Percentiles rank a stretch among this genome's conserved stretches.
phyloP scores from a whole-genome alignment of 2,797 vertebrate species.

The Hirundo rustica region DNA sequence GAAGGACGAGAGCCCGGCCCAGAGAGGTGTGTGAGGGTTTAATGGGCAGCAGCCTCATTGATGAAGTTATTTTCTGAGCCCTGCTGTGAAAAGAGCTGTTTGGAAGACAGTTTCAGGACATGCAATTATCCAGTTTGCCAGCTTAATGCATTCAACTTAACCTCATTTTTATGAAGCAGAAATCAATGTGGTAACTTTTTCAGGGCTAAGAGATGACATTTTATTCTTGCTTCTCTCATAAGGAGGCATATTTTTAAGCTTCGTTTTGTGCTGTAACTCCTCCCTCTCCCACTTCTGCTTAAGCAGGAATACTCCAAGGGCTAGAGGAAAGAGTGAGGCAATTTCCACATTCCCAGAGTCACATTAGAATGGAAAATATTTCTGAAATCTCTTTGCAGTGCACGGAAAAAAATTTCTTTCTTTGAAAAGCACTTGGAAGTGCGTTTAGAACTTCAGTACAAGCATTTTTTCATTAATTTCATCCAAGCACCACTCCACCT shows the following conservation, averaged over 20 bases:
- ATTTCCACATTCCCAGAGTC: not conserved
- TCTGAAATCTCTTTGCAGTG: not conserved
- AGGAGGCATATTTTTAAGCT: constrained; percentile 23
- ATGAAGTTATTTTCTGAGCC: constrained; percentile 64
- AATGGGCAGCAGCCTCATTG: constrained; percentile 38
- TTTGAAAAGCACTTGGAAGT: not conserved
- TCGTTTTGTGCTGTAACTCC: not conserved
- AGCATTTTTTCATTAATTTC: not conserved
- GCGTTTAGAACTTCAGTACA: not conserved
- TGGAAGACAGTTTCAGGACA: constrained; percentile 62
- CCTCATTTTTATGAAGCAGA: constrained; percentile 51
- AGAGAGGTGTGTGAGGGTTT: not conserved
- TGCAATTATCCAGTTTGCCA: constrained; percentile 65
- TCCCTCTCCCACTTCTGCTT: not conserved
- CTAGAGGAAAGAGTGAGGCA: not conserved
- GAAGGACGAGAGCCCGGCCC: not conserved
- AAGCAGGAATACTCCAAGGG: not conserved
- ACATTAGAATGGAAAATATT: not conserved
- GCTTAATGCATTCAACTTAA: constrained; percentile 70
- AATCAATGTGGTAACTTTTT: constrained; percentile 55
- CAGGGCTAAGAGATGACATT: constrained; percentile 9
- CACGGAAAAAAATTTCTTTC: not conserved
- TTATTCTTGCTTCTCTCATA: constrained; percentile 25
- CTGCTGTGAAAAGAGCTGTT: constrained; percentile 58
- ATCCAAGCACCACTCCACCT: not conserved